Percentiles rank a stretch among this genome's conserved stretches.
Conservation (phyloP, 2,888 invertebrate genomes). For the Stomorhina lunata region DNA sequence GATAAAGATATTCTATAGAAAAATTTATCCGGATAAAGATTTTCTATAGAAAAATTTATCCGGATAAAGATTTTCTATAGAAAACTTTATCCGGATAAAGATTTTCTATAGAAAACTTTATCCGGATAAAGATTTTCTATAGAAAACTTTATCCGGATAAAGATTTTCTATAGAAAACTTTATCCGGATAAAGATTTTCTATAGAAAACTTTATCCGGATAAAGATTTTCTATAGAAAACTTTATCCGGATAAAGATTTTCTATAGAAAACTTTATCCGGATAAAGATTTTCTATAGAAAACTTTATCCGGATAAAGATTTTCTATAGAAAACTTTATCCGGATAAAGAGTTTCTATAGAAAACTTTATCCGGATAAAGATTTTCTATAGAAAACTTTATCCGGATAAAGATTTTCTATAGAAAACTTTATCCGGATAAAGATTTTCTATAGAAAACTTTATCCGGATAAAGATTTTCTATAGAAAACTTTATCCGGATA, state of each 20-base stretch:
- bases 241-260: neutral
- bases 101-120: neutral
- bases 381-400: neutral
- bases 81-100: neutral
- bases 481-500: slow-evolving; percentile 65
- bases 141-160: neutral
- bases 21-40: neutral
- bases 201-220: neutral
- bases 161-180: neutral
- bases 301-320: neutral
- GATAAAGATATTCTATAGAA: neutral
- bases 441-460: neutral
- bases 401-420: too few relatives aligned
- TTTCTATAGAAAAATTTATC: neutral
- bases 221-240: neutral
- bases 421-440: neutral
- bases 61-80: neutral
- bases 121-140: neutral
- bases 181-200: neutral
- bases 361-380: neutral
- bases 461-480: neutral
- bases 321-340: neutral
- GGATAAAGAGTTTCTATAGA: neutral
- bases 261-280: neutral
- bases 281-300: neutral